These are phyloP conservation scores for Aratinga solstitialis DNA, from an alignment of 2,797 vertebrate genomes.

Conservation along the genomic window DNA sequence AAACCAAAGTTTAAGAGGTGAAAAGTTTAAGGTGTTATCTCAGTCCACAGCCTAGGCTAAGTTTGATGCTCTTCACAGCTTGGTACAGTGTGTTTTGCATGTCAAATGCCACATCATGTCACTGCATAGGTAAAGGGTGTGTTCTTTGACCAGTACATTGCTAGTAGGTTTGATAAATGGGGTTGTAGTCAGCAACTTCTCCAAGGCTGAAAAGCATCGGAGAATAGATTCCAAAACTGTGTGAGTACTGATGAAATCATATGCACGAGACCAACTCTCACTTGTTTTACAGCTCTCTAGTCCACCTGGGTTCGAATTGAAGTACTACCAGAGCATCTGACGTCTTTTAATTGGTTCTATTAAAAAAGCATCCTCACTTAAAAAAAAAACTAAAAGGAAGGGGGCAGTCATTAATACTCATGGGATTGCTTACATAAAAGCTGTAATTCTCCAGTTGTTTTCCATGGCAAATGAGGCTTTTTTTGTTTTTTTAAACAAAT, in stretches of 20 bases:
- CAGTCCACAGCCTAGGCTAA: not conserved
- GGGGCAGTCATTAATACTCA: not conserved
- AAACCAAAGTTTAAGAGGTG: constrained; percentile 41
- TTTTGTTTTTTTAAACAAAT: not conserved
- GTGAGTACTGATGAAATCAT: not conserved
- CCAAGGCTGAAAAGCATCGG: not conserved
- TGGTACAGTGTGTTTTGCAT: not conserved
- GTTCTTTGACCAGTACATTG: not conserved
- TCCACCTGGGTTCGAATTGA: not conserved
- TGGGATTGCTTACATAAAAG: not conserved
- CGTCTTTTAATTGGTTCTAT: not conserved
- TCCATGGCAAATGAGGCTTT: not conserved
- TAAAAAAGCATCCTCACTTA: not conserved
- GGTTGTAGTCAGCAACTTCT: not conserved
- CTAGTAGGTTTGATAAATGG: constrained; percentile 4
- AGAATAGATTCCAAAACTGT: not conserved
- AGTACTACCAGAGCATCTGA: not conserved
- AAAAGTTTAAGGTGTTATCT: constrained; percentile 19
- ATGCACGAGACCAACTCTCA: not conserved
- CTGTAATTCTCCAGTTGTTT: not conserved
- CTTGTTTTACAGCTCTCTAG: not conserved
- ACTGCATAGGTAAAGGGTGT: not conserved
- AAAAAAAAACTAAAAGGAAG: not conserved
- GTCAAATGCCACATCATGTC: not conserved
- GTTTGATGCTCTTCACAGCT: not conserved